phyloP scores from a whole-genome alignment of 2,888 invertebrate species.

The Chelonus formosanus region DNA sequence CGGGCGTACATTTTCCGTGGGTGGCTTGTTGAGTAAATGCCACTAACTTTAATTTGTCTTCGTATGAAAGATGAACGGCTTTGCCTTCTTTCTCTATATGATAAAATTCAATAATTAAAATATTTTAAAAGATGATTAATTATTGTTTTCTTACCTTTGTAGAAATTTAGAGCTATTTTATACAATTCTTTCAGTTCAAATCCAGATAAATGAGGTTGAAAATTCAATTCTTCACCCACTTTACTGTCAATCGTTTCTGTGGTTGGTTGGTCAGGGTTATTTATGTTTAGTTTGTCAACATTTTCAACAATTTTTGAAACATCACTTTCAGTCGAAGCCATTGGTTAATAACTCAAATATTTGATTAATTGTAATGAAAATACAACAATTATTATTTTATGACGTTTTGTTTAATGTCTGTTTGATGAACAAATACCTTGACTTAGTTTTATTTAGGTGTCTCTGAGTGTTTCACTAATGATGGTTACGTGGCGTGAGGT shows the following conservation, averaged over 20 bases:
- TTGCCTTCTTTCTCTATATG: constrained; percentile 95
- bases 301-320: constrained; percentile 49
- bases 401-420: too few species aligned
- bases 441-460: too few species aligned
- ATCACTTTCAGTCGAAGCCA: constrained; percentile 56
- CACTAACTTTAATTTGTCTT: constrained; percentile 89
- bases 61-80: constrained; percentile 92
- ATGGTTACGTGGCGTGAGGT: too few species aligned
- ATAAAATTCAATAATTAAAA: neutral
- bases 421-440: too few species aligned
- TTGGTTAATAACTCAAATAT: constrained; percentile 42
- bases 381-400: constrained; percentile 1
- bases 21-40: constrained; percentile 92
- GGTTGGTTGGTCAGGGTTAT: constrained; percentile 34
- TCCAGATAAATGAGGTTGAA: constrained; percentile 61
- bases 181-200: constrained; percentile 77
- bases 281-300: constrained; percentile 50
- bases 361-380: too few species aligned
- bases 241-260: constrained; percentile 46
- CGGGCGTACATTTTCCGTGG: constrained; percentile 82
- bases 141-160: constrained; percentile 78
- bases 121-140: neutral
- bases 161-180: constrained; percentile 88
- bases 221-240: constrained; percentile 47
- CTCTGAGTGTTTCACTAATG: too few species aligned